These are phyloP conservation scores for Hypomecis punctinalis DNA, from an alignment of 2,888 invertebrate genomes.

Conservation along the genomic window DNA sequence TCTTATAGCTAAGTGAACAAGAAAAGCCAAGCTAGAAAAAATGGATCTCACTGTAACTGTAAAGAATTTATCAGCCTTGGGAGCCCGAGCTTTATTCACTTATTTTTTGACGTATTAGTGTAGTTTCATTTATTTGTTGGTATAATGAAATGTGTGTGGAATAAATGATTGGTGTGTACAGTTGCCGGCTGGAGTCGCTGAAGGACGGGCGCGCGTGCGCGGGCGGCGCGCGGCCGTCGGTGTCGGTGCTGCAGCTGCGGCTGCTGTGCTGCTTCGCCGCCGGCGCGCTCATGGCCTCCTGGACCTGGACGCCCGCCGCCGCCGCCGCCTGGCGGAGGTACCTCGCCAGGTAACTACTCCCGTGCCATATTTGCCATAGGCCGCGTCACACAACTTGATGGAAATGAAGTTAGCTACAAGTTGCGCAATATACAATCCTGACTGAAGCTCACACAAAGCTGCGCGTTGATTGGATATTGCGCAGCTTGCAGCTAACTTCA, in stretches of 20 bases:
- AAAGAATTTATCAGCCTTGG: too few species aligned
- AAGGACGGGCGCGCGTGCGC: slow-evolving; percentile 82
- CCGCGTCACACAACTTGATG: too few species aligned
- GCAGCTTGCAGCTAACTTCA: too few species aligned
- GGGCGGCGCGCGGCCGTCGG: slow-evolving; percentile 90
- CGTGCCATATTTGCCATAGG: neutral
- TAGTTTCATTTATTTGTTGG: neutral
- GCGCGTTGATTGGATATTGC: too few species aligned
- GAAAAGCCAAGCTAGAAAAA: neutral
- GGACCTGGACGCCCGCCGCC: slow-evolving; percentile 96
- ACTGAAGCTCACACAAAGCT: too few species aligned
- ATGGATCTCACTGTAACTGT: neutral
- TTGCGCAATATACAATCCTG: too few species aligned
- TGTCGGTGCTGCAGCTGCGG: slow-evolving; percentile 92
- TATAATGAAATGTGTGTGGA: neutral
- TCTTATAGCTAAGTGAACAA: neutral
- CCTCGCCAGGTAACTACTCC: slow-evolving; percentile 87
- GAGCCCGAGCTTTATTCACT: too few species aligned
- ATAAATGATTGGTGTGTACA: slow-evolving; percentile 39
- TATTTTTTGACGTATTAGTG: too few species aligned
- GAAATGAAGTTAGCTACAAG: too few species aligned
- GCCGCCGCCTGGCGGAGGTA: slow-evolving; percentile 94
- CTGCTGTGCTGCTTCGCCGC: slow-evolving; percentile 93
- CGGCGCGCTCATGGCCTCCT: slow-evolving; percentile 95
- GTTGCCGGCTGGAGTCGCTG: slow-evolving; percentile 69